Percentiles rank a stretch among this genome's conserved stretches.
Conservation (phyloP, 2,113 vertebrate genomes). For the Pica pica region DNA sequence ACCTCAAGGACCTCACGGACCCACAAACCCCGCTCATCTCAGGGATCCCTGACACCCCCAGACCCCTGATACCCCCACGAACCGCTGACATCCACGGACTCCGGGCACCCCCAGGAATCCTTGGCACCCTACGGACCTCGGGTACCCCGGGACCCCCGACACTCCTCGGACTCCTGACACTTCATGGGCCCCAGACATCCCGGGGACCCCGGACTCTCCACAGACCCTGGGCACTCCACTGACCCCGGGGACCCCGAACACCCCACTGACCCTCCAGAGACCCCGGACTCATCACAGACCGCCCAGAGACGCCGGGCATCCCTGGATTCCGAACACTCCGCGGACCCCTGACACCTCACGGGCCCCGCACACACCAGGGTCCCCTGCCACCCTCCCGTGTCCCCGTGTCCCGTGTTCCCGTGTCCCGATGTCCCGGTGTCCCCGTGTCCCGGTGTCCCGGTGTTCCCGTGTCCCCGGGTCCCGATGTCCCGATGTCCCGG, state of each 20-base stretch:
- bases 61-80: too few relatives aligned
- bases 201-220: neutral
- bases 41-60: too few relatives aligned
- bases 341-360: neutral
- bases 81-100: too few relatives aligned
- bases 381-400: neutral
- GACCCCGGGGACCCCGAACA: neutral
- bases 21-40: too few relatives aligned
- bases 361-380: too few relatives aligned
- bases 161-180: neutral
- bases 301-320: neutral
- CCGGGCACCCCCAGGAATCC: too few relatives aligned
- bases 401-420: too few relatives aligned
- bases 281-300: rapidly evolving
- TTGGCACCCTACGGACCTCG: too few relatives aligned
- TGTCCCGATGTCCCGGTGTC: too few relatives aligned
- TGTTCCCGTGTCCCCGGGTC: neutral
- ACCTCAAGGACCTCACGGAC: neutral
- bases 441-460: neutral
- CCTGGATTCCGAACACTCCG: neutral
- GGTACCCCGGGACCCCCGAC: neutral
- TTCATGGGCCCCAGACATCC: too few relatives aligned
- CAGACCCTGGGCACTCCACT: neutral
- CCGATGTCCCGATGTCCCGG: neutral
- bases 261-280: neutral